Percentiles rank a stretch among this genome's conserved stretches.
phyloP scores from a whole-genome alignment of 2,113 vertebrate species.

The Anser brachyrhynchus region DNA sequence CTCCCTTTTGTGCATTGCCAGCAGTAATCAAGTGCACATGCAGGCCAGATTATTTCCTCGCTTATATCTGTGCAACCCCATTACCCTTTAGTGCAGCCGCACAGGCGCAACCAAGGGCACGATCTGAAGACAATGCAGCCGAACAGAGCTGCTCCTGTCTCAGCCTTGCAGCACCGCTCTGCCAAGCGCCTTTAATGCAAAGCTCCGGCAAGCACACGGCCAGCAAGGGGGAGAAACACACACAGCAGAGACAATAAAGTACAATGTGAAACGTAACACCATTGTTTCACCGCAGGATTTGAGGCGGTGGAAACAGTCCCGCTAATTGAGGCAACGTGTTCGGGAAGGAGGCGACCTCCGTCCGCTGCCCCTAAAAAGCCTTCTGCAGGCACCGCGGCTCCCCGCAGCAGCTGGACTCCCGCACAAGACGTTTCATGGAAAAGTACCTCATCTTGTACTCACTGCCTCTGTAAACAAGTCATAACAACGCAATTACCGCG shows the following conservation, averaged over 20 bases:
- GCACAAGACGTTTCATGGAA: neutral
- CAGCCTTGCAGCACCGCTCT: neutral
- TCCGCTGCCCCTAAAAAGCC: neutral
- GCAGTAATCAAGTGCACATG: neutral
- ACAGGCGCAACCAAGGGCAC: neutral
- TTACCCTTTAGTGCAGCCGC: neutral
- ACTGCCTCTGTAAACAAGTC: constrained; percentile 49
- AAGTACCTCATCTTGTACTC: constrained; percentile 15
- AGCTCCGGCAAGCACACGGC: neutral
- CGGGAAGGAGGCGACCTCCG: neutral
- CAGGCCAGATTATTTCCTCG: neutral
- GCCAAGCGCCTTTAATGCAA: rapidly evolving
- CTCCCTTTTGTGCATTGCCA: neutral
- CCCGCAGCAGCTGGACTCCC: constrained; percentile 21
- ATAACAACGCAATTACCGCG: neutral
- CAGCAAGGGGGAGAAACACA: neutral
- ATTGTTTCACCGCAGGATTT: neutral
- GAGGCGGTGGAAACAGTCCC: neutral
- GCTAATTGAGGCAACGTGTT: neutral
- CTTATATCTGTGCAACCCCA: neutral
- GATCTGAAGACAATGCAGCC: rapidly evolving
- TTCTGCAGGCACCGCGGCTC: neutral
- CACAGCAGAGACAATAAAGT: neutral
- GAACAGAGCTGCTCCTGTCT: neutral
- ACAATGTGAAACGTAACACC: neutral